Percentiles rank a stretch among this genome's conserved stretches.
Evolutionary conservation across 2,888 invertebrate genomes (phyloP).

Genomic region (Altica lythri): DNA sequence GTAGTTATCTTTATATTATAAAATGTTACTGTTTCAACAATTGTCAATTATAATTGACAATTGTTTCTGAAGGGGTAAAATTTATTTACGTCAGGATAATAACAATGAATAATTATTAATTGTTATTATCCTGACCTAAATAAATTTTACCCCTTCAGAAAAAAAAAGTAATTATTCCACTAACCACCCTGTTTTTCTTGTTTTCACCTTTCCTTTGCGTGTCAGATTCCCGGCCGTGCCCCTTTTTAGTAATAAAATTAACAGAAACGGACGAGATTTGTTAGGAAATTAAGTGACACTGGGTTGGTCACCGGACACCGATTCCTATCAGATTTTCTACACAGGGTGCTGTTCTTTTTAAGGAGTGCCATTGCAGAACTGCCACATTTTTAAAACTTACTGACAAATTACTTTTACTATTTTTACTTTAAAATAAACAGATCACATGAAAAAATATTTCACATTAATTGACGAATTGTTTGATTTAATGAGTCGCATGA

Average conservation of each 20-base stretch:
- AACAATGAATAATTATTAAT: too few relatives aligned
- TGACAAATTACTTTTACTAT: too few relatives aligned
- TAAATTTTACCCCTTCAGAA: background rate
- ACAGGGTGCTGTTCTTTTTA: slow-evolving; percentile 2
- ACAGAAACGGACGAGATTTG: slow-evolving; percentile 37
- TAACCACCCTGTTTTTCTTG: background rate
- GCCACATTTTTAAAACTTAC: too few relatives aligned
- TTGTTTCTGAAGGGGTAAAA: too few relatives aligned
- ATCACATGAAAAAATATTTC: too few relatives aligned
- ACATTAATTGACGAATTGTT: too few relatives aligned
- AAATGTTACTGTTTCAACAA: too few relatives aligned
- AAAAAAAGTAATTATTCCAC: background rate
- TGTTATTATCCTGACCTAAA: background rate
- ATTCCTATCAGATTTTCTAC: slow-evolving; percentile 16
- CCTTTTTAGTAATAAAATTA: slow-evolving; percentile 37
- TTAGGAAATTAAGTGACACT: slow-evolving; percentile 26
- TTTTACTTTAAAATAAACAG: too few relatives aligned
- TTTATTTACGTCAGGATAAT: too few relatives aligned
- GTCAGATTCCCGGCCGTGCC: slow-evolving; percentile 31
- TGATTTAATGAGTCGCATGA: too few relatives aligned
- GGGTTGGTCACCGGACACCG: slow-evolving; percentile 9
- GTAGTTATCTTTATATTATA: too few relatives aligned
- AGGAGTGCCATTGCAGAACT: slow-evolving; percentile 6
- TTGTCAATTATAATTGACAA: background rate
- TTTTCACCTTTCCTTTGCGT: slow-evolving; percentile 24